Conservation (phyloP, 1,140 invertebrate genomes). For the Drosophila simulans region DNA sequence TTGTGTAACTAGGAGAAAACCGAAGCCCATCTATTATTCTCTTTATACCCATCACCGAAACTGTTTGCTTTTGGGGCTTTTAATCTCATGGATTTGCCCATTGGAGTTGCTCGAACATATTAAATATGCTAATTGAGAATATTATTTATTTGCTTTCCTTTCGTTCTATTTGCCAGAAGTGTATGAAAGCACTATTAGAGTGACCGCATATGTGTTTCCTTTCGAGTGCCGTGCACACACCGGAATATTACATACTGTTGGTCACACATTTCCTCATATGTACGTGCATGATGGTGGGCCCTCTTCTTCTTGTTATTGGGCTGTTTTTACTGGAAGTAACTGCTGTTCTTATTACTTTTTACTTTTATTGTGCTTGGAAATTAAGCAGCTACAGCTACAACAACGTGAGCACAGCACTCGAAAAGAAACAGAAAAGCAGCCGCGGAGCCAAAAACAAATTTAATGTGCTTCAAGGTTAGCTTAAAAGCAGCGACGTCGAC, state of each 20-base stretch:
- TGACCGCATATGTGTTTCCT: slow-evolving; percentile 9
- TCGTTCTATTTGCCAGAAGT: background rate
- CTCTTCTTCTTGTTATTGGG: slow-evolving; percentile 7
- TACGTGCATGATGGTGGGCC: slow-evolving; percentile 44
- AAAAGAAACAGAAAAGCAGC: slow-evolving; percentile 20
- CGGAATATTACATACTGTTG: background rate
- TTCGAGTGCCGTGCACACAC: background rate
- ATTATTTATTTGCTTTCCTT: slow-evolving; percentile 11
- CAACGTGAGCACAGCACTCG: slow-evolving; percentile 3
- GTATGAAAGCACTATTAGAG: background rate
- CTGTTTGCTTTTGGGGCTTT: background rate
- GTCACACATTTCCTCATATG: slow-evolving; percentile 7
- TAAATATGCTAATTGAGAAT: slow-evolving; percentile 19
- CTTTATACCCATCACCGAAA: background rate
- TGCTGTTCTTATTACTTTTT: slow-evolving; percentile 30
- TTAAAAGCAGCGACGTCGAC: slow-evolving; percentile 38
- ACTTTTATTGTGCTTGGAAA: slow-evolving; percentile 28
- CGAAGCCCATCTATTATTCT: background rate
- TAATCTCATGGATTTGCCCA: background rate
- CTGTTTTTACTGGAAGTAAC: slow-evolving; percentile 16
- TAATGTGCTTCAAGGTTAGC: slow-evolving; percentile 79
- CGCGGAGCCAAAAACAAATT: slow-evolving; percentile 52
- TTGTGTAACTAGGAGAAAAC: background rate
- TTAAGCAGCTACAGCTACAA: slow-evolving; percentile 35
- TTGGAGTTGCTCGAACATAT: background rate